A percentile compares a stretch with the other conserved stretches of the same genome.
Conservation (phyloP, 2,888 invertebrate genomes). For the Cheilosia pagana region DNA sequence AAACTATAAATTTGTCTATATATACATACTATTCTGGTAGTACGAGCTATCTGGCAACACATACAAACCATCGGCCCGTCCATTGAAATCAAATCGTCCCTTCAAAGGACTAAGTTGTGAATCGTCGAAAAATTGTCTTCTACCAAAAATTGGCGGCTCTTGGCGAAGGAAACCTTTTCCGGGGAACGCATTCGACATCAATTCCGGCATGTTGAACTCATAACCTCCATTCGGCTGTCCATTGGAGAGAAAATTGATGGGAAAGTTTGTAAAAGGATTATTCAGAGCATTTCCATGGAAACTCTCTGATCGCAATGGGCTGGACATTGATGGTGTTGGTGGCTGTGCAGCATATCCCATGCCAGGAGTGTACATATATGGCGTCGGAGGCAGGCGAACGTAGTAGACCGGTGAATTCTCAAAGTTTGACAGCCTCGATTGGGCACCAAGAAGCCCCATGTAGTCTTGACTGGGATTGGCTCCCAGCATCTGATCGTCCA, state of each 20-base stretch:
- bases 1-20: too few species aligned
- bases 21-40: conserved; percentile 58
- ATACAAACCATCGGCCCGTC: conserved; percentile 58
- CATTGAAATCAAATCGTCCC: conserved; percentile 63
- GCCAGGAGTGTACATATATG: conserved; percentile 93
- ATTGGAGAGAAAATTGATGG: conserved; percentile 91
- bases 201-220: conserved; percentile 57
- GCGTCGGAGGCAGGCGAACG: conserved; percentile 92
- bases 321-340: conserved; percentile 79
- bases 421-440: conserved; percentile 78
- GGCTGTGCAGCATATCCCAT: conserved; percentile 87
- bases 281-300: conserved; percentile 84
- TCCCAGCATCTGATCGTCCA: conserved; percentile 29
- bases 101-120: conserved; percentile 44
- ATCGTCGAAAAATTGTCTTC: conserved; percentile 55
- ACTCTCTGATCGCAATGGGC: conserved; percentile 84
- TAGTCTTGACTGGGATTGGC: conserved; percentile 49
- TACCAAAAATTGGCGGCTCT: conserved; percentile 66
- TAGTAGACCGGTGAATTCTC: conserved; percentile 94
- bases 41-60: conserved; percentile 58
- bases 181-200: conserved; percentile 58
- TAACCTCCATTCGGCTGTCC: conserved; percentile 82
- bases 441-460: conserved; percentile 19
- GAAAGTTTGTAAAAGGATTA: conserved; percentile 90
- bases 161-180: conserved; percentile 66